Conservation (phyloP, 1,140 invertebrate genomes). For the Probaryconus sp. region DNA sequence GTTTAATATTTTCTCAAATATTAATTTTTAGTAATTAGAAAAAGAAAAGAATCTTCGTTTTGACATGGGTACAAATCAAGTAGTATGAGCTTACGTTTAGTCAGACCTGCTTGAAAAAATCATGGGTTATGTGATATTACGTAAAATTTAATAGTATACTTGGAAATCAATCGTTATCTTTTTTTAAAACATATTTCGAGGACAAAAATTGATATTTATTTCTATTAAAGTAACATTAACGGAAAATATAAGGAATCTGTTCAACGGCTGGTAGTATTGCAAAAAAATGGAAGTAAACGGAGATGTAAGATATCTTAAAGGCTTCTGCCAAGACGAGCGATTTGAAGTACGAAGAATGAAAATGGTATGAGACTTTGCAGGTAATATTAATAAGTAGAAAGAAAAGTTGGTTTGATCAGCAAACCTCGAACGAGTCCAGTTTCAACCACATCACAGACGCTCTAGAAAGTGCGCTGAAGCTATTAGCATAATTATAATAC, state of each 20-base stretch:
- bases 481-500: slow-evolving; percentile 79
- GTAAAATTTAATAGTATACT: no score
- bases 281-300: slow-evolving; percentile 49
- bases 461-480: slow-evolving; percentile 70
- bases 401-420: slow-evolving; percentile 77
- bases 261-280: slow-evolving; percentile 13
- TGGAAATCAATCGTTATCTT: no score
- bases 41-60: no score
- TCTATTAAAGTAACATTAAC: slow-evolving; percentile 20
- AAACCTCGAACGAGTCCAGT: slow-evolving; percentile 68
- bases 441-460: slow-evolving; percentile 76
- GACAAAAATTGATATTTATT: no score
- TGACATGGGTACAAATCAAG: no score
- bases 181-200: no score
- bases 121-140: no score
- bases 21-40: no score
- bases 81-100: no score
- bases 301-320: slow-evolving; percentile 58
- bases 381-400: slow-evolving; percentile 72
- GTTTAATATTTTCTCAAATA: no score
- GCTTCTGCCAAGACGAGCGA: slow-evolving; percentile 32
- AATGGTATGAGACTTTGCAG: slow-evolving; percentile 60
- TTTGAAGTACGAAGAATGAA: slow-evolving; percentile 58
- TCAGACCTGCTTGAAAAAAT: no score
- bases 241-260: slow-evolving; percentile 9